Percentiles rank a stretch among this genome's conserved stretches.
Conservation (phyloP, 2,888 invertebrate species). For the Agrochola macilenta region DNA sequence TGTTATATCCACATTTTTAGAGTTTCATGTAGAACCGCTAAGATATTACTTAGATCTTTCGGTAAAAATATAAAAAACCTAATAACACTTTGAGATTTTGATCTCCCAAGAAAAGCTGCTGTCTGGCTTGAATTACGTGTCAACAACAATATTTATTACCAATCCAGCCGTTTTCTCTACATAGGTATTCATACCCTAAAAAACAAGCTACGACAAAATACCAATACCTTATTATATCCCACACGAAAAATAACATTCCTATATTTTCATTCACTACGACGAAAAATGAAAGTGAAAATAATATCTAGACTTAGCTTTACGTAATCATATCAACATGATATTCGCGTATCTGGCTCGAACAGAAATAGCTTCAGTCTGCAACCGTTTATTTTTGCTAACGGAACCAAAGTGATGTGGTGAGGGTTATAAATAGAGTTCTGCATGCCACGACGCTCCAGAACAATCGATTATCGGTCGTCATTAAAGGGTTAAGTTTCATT, state of each 20-base stretch:
- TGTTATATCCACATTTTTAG: not conserved
- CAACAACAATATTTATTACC: not conserved
- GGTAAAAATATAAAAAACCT: not conserved
- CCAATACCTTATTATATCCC: constrained; percentile 8
- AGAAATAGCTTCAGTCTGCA: constrained; percentile 60
- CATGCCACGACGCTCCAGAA: constrained; percentile 54
- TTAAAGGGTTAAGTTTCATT: constrained; percentile 27
- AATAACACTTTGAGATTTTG: not conserved
- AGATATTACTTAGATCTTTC: not conserved
- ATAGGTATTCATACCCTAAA: not conserved
- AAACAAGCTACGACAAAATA: constrained; percentile 16
- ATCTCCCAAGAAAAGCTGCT: not conserved
- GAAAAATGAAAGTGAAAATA: constrained; percentile 41
- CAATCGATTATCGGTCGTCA: constrained; percentile 41
- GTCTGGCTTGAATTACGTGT: not conserved
- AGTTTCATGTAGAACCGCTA: not conserved
- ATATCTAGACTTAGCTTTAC: constrained; percentile 35
- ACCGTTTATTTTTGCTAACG: constrained; percentile 61
- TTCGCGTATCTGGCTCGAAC: constrained; percentile 60
- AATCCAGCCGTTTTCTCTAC: not conserved
- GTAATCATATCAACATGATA: constrained; percentile 59
- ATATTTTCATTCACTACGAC: constrained; percentile 15
- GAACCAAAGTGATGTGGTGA: constrained; percentile 58
- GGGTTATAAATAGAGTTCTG: constrained; percentile 49
- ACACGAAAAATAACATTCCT: constrained; percentile 8